phyloP scores from a whole-genome alignment of 1,140 invertebrate species.

The Mylabris phalerata region DNA sequence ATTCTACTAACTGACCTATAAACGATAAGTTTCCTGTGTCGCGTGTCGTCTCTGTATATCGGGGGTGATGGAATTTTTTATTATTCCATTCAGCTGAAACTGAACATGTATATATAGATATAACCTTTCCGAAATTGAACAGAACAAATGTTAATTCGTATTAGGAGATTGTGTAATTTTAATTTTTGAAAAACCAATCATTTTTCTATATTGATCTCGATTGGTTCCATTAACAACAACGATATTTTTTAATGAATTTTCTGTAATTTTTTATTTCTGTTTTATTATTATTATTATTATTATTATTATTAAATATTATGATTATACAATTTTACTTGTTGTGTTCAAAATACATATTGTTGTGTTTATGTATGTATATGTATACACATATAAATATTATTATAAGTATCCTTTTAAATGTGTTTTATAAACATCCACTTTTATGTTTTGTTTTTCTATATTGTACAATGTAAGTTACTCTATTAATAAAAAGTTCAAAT shows the following conservation, averaged over 20 bases:
- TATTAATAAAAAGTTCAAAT: constrained; percentile 31
- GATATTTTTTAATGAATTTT: constrained; percentile 14
- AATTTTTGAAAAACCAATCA: background rate
- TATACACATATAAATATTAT: constrained; percentile 37
- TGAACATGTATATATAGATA: constrained; percentile 14
- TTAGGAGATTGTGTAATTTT: constrained; percentile 17
- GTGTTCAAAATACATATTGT: constrained; percentile 42
- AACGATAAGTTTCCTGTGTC: constrained; percentile 17
- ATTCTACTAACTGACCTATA: constrained; percentile 21
- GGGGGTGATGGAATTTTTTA: constrained; percentile 10
- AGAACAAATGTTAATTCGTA: constrained; percentile 17
- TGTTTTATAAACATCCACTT: constrained; percentile 32
- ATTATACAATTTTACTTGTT: constrained; percentile 38
- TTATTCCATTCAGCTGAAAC: constrained; percentile 16
- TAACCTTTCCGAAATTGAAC: constrained; percentile 14
- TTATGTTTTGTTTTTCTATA: constrained; percentile 30
- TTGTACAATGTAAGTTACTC: constrained; percentile 33
- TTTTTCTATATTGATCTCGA: background rate
- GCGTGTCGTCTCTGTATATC: constrained; percentile 8
- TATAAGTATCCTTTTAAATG: constrained; percentile 32
- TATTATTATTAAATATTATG: constrained; percentile 13
- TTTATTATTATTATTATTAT: constrained; percentile 31
- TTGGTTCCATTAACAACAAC: background rate
- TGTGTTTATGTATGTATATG: constrained; percentile 40
- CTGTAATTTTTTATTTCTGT: constrained; percentile 20